These are phyloP conservation scores for Carposina sasakii DNA, from an alignment of 1,140 invertebrate species.

Conservation along the genomic window DNA sequence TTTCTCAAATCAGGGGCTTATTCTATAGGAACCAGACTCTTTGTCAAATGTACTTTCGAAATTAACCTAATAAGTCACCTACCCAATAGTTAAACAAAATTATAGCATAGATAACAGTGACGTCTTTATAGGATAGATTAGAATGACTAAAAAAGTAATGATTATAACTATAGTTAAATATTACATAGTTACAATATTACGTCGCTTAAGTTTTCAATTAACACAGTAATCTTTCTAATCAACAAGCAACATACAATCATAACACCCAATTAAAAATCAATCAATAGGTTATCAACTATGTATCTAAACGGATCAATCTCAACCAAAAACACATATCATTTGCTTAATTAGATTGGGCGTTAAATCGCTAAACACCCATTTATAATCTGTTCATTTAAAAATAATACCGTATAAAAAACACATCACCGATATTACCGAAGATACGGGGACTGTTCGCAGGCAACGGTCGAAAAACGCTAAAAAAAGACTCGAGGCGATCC, in stretches of 20 bases:
- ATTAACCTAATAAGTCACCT: too few species aligned
- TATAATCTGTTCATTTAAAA: slow-evolving; percentile 71
- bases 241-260: slow-evolving; percentile 14
- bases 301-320: slow-evolving; percentile 27
- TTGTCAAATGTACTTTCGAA: too few species aligned
- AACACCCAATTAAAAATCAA: slow-evolving; percentile 41
- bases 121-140: too few species aligned
- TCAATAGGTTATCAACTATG: slow-evolving; percentile 44
- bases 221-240: too few species aligned
- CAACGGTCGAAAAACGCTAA: slow-evolving; percentile 51
- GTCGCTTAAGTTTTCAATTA: too few species aligned
- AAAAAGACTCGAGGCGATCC: slow-evolving; percentile 68
- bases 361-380: slow-evolving; percentile 71
- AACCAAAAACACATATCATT: slow-evolving; percentile 68
- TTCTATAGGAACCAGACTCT: too few species aligned
- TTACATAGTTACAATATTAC: too few species aligned
- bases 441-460: slow-evolving; percentile 62
- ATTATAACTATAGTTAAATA: too few species aligned
- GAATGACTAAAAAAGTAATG: too few species aligned
- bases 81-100: too few species aligned
- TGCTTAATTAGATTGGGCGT: slow-evolving; percentile 71
- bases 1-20: too few species aligned
- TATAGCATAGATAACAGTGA: too few species aligned
- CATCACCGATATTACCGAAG: slow-evolving; percentile 71
- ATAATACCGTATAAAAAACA: slow-evolving; percentile 68